A percentile compares a stretch with the other conserved stretches of the same genome.
phyloP scores from a whole-genome alignment of 2,797 vertebrate genomes.

The Sebastolobus altivelis region DNA sequence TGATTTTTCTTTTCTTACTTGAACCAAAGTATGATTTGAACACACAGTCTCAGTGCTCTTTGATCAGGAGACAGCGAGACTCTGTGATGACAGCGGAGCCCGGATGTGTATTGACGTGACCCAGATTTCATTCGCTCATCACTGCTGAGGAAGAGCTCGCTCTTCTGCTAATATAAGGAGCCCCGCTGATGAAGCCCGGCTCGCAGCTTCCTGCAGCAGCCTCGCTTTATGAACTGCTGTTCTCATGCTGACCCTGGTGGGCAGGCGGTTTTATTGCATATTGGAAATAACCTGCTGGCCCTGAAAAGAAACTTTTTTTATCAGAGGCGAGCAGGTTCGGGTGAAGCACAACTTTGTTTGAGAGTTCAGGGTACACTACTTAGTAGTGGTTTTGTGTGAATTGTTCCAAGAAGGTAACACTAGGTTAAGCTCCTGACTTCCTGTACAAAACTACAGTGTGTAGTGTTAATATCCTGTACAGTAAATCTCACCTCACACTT shows the following conservation, averaged over 20 bases:
- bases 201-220: constrained; percentile 53
- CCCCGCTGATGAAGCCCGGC: constrained; percentile 31
- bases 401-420: constrained; percentile 51
- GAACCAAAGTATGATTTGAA: constrained; percentile 82
- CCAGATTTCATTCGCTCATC: constrained; percentile 72
- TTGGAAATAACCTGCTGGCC: constrained; percentile 71
- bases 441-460: constrained; percentile 76
- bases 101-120: constrained; percentile 79
- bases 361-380: constrained; percentile 78
- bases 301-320: constrained; percentile 52
- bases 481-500: constrained; percentile 76
- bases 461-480: constrained; percentile 80
- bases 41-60: constrained; percentile 75
- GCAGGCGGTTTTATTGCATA: constrained; percentile 57
- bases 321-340: constrained; percentile 67
- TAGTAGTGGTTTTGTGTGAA: constrained; percentile 60
- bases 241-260: constrained; percentile 64
- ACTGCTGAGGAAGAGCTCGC: constrained; percentile 54
- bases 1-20: constrained; percentile 77
- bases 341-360: constrained; percentile 82
- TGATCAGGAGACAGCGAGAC: constrained; percentile 78
- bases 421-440: constrained; percentile 71
- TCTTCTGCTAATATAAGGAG: constrained; percentile 46
- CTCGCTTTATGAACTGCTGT: constrained; percentile 47
- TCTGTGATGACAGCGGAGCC: constrained; percentile 62